phyloP scores from a whole-genome alignment of 2,888 invertebrate species.

The Strigamia crassipes region DNA sequence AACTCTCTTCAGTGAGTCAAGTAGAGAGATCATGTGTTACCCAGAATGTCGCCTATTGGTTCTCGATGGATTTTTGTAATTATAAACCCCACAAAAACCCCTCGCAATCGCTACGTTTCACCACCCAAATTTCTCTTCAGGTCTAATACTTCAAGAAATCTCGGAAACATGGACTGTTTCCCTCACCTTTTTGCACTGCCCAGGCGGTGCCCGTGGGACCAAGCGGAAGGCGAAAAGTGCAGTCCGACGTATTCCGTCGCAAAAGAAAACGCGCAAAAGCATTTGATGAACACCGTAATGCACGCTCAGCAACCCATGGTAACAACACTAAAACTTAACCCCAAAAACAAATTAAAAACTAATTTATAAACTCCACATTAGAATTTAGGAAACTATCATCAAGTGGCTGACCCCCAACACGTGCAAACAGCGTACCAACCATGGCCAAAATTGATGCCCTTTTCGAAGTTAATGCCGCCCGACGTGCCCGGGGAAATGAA shows the following conservation, averaged over 20 bases:
- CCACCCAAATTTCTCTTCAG: constrained; percentile 2
- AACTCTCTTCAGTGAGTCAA: neutral
- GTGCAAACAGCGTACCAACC: neutral
- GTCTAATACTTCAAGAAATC: constrained; percentile 26
- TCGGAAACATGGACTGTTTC: neutral
- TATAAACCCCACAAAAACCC: no score
- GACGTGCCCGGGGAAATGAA: neutral
- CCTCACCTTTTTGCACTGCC: neutral
- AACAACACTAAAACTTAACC: neutral
- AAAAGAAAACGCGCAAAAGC: neutral
- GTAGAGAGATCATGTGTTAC: neutral
- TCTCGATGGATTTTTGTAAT: constrained; percentile 33
- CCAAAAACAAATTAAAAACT: neutral
- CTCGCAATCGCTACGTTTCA: no score
- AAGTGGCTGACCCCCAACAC: neutral
- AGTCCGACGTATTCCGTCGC: neutral
- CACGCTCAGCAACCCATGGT: no score
- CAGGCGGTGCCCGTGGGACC: neutral
- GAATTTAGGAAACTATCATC: neutral
- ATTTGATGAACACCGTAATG: neutral
- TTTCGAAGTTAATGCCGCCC: neutral
- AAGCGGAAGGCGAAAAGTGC: neutral
- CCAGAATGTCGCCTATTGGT: constrained; percentile 44
- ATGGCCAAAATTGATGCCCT: neutral
- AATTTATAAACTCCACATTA: neutral